These are phyloP conservation scores for Platerodrilus igneus DNA, from an alignment of 2,888 invertebrate species.

Conservation along the genomic window DNA sequence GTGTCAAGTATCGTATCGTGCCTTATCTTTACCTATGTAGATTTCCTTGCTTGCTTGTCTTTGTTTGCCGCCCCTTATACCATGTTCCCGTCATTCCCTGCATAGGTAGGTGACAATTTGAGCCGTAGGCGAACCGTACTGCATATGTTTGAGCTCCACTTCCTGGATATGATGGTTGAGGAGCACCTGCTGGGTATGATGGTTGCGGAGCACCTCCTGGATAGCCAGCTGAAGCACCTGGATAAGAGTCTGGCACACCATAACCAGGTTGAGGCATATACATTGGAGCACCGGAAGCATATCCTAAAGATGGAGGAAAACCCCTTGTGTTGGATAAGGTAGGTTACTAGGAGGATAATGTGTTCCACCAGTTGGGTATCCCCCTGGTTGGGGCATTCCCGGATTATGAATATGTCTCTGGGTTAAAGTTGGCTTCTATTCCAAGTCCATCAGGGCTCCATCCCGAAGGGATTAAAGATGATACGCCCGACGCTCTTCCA, in stretches of 20 bases:
- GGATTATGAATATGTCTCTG: conserved; percentile 34
- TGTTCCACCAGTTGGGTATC: conserved; percentile 32
- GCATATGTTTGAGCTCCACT: conserved; percentile 33
- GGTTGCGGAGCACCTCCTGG: conserved; percentile 27
- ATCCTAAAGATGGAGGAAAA: conserved; percentile 50
- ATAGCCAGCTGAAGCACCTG: conserved; percentile 16
- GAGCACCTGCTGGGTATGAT: conserved; percentile 13
- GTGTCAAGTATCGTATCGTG: no score
- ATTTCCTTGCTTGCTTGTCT: no score
- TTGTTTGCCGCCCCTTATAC: no score
- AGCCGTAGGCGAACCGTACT: no score
- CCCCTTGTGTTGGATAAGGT: conserved; percentile 34
- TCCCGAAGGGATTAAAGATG: no score
- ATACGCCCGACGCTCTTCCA: no score
- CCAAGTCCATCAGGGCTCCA: no score
- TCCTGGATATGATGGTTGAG: conserved; percentile 13
- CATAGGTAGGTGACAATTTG: no score
- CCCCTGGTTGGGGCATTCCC: conserved; percentile 27
- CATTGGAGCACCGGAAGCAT: conserved; percentile 44
- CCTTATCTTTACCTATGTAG: no score
- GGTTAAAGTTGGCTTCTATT: no score
- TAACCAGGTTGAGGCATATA: conserved; percentile 51
- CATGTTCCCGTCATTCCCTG: no score
- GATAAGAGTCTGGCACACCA: conserved; percentile 32
- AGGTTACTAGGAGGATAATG: conserved; percentile 46